Evolutionary conservation across 2,797 vertebrate species (phyloP).

Genomic region (Tapirus indicus): DNA sequence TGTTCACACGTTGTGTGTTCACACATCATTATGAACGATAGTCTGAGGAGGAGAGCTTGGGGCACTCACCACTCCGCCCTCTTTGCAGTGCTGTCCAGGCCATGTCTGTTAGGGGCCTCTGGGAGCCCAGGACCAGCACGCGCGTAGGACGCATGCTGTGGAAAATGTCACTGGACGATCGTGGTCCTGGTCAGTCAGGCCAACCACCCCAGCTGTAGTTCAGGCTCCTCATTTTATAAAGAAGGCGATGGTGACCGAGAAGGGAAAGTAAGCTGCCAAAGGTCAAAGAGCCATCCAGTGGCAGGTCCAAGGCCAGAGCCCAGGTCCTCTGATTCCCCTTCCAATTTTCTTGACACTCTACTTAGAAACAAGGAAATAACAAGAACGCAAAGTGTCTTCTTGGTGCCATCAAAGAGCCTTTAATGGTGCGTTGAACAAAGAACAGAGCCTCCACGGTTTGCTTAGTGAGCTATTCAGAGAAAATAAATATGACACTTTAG

Average conservation of each 20-base stretch:
- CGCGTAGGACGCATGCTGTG: rapidly evolving
- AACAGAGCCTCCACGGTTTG: not conserved
- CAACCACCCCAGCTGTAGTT: rapidly evolving
- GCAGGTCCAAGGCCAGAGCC: not conserved
- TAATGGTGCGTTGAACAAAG: rapidly evolving
- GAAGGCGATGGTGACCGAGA: rapidly evolving
- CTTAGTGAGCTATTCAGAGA: not conserved
- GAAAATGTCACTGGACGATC: rapidly evolving
- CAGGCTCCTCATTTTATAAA: not conserved
- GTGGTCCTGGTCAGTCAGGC: rapidly evolving
- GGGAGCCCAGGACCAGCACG: too few species aligned
- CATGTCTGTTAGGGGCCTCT: not conserved
- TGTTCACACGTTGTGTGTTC: too few species aligned
- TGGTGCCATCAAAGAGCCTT: not conserved
- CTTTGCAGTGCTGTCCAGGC: rapidly evolving
- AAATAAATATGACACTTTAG: not conserved
- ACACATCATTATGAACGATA: not conserved
- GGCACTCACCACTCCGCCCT: rapidly evolving
- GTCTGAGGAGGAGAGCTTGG: rapidly evolving
- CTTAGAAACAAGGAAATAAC: not conserved
- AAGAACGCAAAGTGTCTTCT: not conserved
- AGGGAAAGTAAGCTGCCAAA: rapidly evolving
- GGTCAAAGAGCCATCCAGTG: not conserved
- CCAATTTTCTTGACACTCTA: not conserved
- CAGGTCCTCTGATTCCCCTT: not conserved